Evolutionary conservation across 2,113 vertebrate genomes (phyloP).

Genomic region (Rhodinocichla rosea): DNA sequence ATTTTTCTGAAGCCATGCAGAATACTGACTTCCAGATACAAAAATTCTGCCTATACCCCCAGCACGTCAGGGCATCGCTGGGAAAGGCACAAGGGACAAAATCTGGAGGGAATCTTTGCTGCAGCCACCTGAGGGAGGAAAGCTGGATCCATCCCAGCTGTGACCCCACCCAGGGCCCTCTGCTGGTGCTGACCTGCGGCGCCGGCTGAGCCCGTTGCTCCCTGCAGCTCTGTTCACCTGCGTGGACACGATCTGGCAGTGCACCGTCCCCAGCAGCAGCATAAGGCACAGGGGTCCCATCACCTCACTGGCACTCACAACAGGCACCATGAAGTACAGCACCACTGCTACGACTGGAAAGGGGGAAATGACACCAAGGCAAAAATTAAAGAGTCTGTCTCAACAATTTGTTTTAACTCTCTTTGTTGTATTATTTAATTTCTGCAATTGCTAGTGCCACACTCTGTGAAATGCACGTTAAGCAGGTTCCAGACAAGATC

Average conservation of each 20-base stretch:
- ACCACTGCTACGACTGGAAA: constrained; percentile 81
- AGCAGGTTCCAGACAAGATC: neutral
- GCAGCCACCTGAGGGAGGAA: neutral
- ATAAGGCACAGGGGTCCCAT: constrained; percentile 93
- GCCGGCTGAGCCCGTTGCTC: constrained; percentile 78
- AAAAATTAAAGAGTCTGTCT: neutral
- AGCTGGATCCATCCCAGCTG: neutral
- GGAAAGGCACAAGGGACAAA: neutral
- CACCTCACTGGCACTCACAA: constrained; percentile 85
- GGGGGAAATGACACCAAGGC: neutral
- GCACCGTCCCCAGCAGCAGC: constrained; percentile 95
- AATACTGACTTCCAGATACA: neutral
- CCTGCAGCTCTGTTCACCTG: constrained; percentile 77
- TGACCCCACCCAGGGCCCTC: neutral
- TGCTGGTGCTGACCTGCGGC: constrained; percentile 77
- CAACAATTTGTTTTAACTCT: neutral
- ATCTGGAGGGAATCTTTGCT: neutral
- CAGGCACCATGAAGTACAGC: constrained; percentile 84
- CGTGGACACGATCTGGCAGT: constrained; percentile 97
- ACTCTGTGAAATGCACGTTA: neutral
- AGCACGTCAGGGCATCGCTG: neutral
- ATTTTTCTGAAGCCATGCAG: neutral
- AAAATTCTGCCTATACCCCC: neutral
- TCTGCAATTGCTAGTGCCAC: neutral
- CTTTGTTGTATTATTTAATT: neutral